phyloP scores from a whole-genome alignment of 2,888 invertebrate genomes.

The Cybosia mesomella region DNA sequence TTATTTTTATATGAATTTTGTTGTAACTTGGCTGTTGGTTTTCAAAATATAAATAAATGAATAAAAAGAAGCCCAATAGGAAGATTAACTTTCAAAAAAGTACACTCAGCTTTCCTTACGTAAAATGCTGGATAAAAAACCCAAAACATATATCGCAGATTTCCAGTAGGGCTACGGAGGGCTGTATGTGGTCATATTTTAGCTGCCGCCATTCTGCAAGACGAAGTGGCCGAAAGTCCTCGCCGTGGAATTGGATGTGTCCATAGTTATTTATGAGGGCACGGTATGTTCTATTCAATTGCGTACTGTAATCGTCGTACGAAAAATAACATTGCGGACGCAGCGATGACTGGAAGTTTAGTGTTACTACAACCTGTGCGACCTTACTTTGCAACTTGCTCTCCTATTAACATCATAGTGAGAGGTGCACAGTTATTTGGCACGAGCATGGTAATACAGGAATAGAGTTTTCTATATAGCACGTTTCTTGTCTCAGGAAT shows the following conservation, averaged over 20 bases:
- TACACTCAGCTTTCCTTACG: not conserved
- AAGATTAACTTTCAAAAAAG: not conserved
- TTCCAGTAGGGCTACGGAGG: constrained; percentile 41
- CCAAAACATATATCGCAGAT: constrained; percentile 24
- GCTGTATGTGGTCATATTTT: constrained; percentile 50
- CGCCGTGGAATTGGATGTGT: constrained; percentile 65
- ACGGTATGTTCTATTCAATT: constrained; percentile 56
- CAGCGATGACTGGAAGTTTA: not conserved
- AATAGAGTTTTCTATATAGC: too few species aligned
- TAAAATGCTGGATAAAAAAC: constrained; percentile 10
- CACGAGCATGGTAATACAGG: too few species aligned
- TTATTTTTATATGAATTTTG: too few species aligned
- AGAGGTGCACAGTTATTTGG: too few species aligned
- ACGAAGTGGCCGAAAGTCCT: constrained; percentile 54
- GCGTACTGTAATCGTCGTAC: constrained; percentile 39
- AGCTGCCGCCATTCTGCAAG: constrained; percentile 52
- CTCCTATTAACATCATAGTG: too few species aligned
- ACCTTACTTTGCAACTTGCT: too few species aligned
- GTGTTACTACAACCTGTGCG: not conserved
- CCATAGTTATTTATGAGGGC: constrained; percentile 64
- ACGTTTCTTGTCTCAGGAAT: too few species aligned
- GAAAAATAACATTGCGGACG: constrained; percentile 31
- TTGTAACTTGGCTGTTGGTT: too few species aligned
- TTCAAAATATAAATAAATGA: too few species aligned
- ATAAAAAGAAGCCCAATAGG: too few species aligned